Evolutionary conservation across 2,113 vertebrate genomes (phyloP), one percentile per base, ranked within the genome.

Genomic region (Dolichallabes microphthalmus): DNA sequence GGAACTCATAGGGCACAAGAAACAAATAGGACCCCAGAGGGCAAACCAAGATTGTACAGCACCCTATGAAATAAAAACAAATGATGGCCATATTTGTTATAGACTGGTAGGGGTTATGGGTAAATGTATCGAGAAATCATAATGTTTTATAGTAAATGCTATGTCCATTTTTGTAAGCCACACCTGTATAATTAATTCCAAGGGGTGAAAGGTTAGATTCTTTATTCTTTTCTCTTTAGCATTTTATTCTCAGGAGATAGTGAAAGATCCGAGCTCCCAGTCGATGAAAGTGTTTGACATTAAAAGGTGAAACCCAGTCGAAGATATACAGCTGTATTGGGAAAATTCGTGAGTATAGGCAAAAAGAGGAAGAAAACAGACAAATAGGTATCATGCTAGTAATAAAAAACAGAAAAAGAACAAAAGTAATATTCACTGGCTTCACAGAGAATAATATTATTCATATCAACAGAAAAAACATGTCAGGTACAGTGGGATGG

Each of bases 401-500:
- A 64, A 39, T 58, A 83, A 82, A 68, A 74, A 73, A 27, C 66
- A 87, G 17, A 45, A 81, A 50, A 27, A 87, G 71, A 86, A 83
- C 81, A 88, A 88, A 57, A 75, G 30, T 88, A 82, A 63, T 68
- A 89, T 87, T 35, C 61, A 87, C 85, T 78, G 74, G 35, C n/a
- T 82, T 86, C 83, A 77, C 66, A 25, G 53, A 17, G 87, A 85
- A 86, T 83, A 88, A 85, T 88, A 92, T 92, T 88, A 90, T 90
- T 88, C 78, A 50, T 84, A 87, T 82, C 84, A 86, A 75, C 81
- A 78, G 71, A 76, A 83, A 78, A 45, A 89, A 86, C 87, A 90
- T 89, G 82, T 68, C 85, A 79, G 82, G 78, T 86, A 71, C 63
- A 85, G 87, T 57, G 35, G 86, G 88, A 89, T 84, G 60, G 53